Evolutionary conservation across 1,140 invertebrate species (phyloP).

Genomic region (Mesaphorura yosii): DNA sequence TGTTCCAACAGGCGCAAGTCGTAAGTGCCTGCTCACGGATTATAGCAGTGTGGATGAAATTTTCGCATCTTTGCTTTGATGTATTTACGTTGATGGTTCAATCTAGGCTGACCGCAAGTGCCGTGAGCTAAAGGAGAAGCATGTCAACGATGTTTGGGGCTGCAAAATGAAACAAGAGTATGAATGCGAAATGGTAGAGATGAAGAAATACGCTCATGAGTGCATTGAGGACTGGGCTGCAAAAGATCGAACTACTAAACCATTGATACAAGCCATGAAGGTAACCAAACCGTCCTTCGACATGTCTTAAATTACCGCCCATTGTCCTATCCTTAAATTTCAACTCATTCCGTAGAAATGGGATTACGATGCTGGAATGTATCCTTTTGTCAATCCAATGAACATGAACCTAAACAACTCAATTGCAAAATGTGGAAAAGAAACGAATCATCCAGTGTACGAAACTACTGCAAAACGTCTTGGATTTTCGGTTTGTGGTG

Average conservation of each 20-base stretch:
- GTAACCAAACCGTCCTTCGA: too few species aligned
- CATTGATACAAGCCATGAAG: slow-evolving; percentile 27
- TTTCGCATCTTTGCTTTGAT: slow-evolving; percentile 1
- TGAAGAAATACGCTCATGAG: slow-evolving; percentile 22
- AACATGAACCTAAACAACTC: neutral
- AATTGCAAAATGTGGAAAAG: neutral
- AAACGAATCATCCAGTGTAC: slow-evolving; percentile 9
- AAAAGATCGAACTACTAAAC: slow-evolving; percentile 15
- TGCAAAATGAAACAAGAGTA: slow-evolving; percentile 16
- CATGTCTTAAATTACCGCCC: too few species aligned
- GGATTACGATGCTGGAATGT: slow-evolving; percentile 25
- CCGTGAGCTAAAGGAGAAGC: slow-evolving; percentile 8
- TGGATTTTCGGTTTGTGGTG: slow-evolving; percentile 17
- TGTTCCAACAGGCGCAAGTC: slow-evolving; percentile 13
- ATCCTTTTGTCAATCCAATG: slow-evolving; percentile 10
- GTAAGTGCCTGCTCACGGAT: too few species aligned
- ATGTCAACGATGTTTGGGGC: slow-evolving; percentile 10
- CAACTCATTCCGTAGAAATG: slow-evolving; percentile 20
- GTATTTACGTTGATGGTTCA: too few species aligned
- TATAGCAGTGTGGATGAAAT: too few species aligned
- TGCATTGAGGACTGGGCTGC: slow-evolving; percentile 23
- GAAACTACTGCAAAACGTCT: slow-evolving; percentile 14
- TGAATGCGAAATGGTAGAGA: slow-evolving; percentile 21
- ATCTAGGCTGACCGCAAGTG: slow-evolving; percentile 20
- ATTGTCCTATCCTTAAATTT: too few species aligned